These are phyloP conservation scores for Troides aeacus DNA, from an alignment of 2,888 invertebrate genomes.

Conservation along the genomic window DNA sequence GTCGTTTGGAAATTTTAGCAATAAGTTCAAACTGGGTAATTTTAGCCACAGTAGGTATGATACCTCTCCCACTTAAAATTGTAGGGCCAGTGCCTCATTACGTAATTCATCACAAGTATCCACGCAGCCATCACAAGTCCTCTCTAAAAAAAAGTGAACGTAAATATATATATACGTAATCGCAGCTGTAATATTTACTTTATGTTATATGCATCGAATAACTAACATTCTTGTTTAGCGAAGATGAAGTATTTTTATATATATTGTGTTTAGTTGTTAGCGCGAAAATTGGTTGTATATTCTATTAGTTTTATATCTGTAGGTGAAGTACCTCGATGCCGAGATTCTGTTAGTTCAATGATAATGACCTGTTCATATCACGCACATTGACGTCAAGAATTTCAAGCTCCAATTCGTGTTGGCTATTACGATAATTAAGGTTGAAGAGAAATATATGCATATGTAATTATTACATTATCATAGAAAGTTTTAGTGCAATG, in stretches of 20 bases:
- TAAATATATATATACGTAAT: conserved; percentile 56
- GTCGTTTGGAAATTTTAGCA: no score
- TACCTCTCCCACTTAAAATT: not conserved
- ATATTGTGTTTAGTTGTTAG: conserved; percentile 28
- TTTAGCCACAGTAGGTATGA: not conserved
- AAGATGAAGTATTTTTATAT: conserved; percentile 38
- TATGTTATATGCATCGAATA: conserved; percentile 49
- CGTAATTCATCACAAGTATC: conserved; percentile 27
- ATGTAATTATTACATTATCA: not conserved
- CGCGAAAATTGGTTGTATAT: conserved; percentile 6
- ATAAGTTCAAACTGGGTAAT: no score
- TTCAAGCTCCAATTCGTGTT: not conserved
- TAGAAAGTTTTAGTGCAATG: not conserved
- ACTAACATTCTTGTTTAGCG: conserved; percentile 44
- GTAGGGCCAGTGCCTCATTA: conserved; percentile 5
- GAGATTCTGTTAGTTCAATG: conserved; percentile 45
- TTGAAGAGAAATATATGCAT: not conserved
- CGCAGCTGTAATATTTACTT: conserved; percentile 46
- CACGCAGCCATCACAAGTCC: conserved; percentile 33
- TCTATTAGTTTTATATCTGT: not conserved
- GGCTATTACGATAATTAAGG: not conserved
- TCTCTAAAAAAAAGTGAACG: conserved; percentile 73
- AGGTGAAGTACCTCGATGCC: conserved; percentile 33
- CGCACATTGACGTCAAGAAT: not conserved
- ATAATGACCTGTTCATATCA: conserved; percentile 44